Conservation (phyloP, 2,888 invertebrate species). For the Oscheius sp. region DNA sequence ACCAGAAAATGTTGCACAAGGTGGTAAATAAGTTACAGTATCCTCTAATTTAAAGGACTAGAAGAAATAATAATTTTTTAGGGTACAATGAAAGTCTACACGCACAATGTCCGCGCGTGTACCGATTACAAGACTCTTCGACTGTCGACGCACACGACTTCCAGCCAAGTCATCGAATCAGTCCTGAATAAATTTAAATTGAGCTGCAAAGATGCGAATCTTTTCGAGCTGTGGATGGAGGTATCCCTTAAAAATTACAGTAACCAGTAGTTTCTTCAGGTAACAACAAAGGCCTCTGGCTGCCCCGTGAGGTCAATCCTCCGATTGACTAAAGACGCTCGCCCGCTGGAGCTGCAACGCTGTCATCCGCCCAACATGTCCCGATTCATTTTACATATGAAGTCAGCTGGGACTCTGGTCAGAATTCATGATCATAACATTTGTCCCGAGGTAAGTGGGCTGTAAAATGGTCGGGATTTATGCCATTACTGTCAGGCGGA, state of each 20-base stretch:
- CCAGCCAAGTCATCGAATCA: conserved; percentile 83
- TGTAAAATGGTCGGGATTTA: conserved; percentile 8
- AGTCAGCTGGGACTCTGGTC: conserved; percentile 86
- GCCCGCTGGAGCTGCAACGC: conserved; percentile 89
- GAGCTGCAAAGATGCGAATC: conserved; percentile 81
- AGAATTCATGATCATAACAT: conserved; percentile 91
- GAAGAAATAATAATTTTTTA: conserved; percentile 77
- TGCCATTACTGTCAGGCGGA: neutral
- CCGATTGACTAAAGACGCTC: conserved; percentile 84
- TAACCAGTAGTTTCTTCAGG: neutral
- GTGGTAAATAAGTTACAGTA: too few species aligned
- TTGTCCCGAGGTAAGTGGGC: conserved; percentile 80
- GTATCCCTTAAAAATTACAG: conserved; percentile 33
- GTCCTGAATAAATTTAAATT: conserved; percentile 83
- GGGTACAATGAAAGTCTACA: conserved; percentile 92
- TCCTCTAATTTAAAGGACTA: too few species aligned
- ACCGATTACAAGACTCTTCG: conserved; percentile 95
- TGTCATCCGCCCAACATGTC: conserved; percentile 94
- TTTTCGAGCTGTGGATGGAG: conserved; percentile 90
- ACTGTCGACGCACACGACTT: conserved; percentile 88
- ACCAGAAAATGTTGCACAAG: too few species aligned
- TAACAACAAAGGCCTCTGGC: conserved; percentile 48
- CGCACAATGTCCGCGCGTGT: conserved; percentile 88
- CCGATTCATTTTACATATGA: conserved; percentile 85
- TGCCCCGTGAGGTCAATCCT: conserved; percentile 45